Base-by-base conservation (phyloP, 35 echinoderm and acorn worm species). In the Eucidaris tribuloides region DNA sequence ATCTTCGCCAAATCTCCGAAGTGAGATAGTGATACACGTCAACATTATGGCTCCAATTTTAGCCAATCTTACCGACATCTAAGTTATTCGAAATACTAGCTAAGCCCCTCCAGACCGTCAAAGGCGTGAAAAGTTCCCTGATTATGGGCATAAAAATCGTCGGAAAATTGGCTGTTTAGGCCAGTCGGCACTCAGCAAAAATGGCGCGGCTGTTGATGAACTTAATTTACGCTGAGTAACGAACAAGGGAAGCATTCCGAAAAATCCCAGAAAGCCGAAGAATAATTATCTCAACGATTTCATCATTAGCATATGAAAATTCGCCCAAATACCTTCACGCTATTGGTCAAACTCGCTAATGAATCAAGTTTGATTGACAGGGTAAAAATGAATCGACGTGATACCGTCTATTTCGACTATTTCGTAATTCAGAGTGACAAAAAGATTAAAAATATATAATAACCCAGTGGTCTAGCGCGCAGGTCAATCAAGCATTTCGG, bases 161-260 rank as follows among this genome's bases (percentile, higher is more conserved):
- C 27, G 58, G 78, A 87, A 93, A 90, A 87, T 57, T 52, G 44
- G 65, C 76, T 34, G 87, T 91, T 88, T 91, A 55, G 71, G 79
- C 90, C 71, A 76, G 85, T 48, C 76, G 84, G 79, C 77, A 62
- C 60, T 79, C 58, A 41, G 72, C 78, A 99, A 99, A 99, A 99
- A n/a, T n/a, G n/a, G 93, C 90, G 96, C 96, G 96, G 96, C 96
- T 99, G 96, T 99, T 99, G 96, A 89, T 92, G 91, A 92, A 93
- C 88, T 85, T 87, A 81, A 88, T 96, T 89, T 89, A 87, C 90
- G 90, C 90, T 97, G 88, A 84, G 93, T 91, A 99, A 70, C 68
- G 82, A 93, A 93, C 82, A 87, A 93, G 79, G 84, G 45, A 99
- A 89, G 88, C 91, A 87, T 93, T 91, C 96, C 90, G 84, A 90